A percentile compares a stretch with the other conserved stretches of the same genome.
phyloP scores from a whole-genome alignment of 2,113 vertebrate species.

The Sprattus sprattus region DNA sequence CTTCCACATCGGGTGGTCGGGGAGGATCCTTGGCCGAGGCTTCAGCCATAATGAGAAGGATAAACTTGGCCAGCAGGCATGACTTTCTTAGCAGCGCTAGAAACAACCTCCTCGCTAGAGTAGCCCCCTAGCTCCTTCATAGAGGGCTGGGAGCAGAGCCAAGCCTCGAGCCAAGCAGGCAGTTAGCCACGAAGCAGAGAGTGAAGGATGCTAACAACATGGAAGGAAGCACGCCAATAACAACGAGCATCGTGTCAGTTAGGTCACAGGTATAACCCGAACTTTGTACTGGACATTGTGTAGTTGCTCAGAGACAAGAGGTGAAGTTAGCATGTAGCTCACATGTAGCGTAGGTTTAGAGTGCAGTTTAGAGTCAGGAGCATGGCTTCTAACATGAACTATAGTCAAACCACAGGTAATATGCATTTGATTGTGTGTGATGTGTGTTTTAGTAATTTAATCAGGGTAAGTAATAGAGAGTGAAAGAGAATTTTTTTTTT shows the following conservation, averaged over 20 bases:
- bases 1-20: too few relatives aligned
- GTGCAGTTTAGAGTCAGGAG: too few relatives aligned
- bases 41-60: neutral
- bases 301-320: neutral
- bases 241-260: neutral
- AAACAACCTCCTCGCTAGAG: neutral
- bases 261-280: neutral
- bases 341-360: too few relatives aligned
- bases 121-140: neutral
- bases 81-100: neutral
- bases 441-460: neutral
- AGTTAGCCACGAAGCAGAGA: neutral
- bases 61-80: neutral
- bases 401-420: too few relatives aligned
- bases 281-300: neutral
- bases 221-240: neutral
- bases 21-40: neutral
- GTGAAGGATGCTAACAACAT: neutral
- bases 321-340: neutral
- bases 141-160: neutral
- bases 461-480: too few relatives aligned
- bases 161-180: neutral
- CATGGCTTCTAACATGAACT: too few relatives aligned
- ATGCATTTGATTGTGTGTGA: neutral
- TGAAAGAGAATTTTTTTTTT: neutral